Percentiles rank a stretch among this genome's conserved stretches.
Conservation (phyloP, 2,888 invertebrate genomes). For the Cyaniris semiargus region DNA sequence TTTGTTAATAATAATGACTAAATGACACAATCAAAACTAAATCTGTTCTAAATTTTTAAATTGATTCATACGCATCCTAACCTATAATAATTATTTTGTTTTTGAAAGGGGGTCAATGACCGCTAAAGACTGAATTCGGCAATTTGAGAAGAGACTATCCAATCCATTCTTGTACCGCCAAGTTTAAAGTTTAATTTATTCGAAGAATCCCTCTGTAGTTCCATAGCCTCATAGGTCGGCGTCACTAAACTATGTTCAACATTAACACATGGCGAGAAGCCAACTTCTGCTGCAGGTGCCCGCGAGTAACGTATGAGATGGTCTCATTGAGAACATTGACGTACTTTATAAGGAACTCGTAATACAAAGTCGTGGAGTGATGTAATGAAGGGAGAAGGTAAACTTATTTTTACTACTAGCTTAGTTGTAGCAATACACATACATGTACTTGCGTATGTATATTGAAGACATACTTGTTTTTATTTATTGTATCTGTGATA, state of each 20-base stretch:
- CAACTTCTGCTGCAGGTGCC: conserved; percentile 46
- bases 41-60: too few relatives aligned
- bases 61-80: too few relatives aligned
- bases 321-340: conserved; percentile 6
- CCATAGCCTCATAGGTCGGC: neutral
- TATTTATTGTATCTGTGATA: too few relatives aligned
- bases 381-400: neutral
- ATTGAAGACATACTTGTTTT: too few relatives aligned
- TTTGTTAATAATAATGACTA: too few relatives aligned
- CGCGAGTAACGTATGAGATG: conserved; percentile 39
- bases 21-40: too few relatives aligned
- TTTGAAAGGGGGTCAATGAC: too few relatives aligned
- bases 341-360: neutral
- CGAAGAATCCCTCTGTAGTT: conserved; percentile 3
- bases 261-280: conserved; percentile 44
- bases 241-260: conserved; percentile 33
- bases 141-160: neutral
- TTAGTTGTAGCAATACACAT: neutral
- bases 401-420: neutral
- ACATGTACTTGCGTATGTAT: too few relatives aligned
- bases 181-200: conserved; percentile 7
- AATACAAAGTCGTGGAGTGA: neutral
- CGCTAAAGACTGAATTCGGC: too few relatives aligned
- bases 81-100: too few relatives aligned
- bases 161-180: neutral